Conservation (phyloP, 2,888 invertebrate genomes). For the Smittia sp. region DNA sequence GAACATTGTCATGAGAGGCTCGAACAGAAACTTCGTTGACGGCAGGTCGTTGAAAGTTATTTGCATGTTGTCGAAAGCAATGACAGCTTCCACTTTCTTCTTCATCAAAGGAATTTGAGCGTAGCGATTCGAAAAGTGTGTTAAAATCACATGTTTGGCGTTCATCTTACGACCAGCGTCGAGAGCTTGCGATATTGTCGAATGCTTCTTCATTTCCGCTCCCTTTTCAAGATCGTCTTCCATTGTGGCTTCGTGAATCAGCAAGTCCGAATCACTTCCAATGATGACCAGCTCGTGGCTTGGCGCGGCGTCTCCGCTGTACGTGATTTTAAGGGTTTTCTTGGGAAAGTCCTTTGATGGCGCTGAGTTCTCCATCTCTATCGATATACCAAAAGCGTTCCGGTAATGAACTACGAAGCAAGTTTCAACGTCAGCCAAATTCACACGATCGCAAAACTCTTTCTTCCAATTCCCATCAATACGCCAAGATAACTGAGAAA, state of each 20-base stretch:
- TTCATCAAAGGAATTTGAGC: constrained; percentile 75
- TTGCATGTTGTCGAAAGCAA: constrained; percentile 94
- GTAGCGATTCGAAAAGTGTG: constrained; percentile 96
- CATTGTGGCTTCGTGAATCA: constrained; percentile 99
- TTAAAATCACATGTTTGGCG: constrained; percentile 81
- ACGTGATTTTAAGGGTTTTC: constrained; percentile 71
- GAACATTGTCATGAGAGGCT: constrained; percentile 75
- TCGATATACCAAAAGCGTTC: constrained; percentile 74
- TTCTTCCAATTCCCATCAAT: too few species aligned
- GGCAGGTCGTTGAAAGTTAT: constrained; percentile 66
- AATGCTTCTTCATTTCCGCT: constrained; percentile 79
- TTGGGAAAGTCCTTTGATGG: constrained; percentile 44
- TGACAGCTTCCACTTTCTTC: constrained; percentile 67
- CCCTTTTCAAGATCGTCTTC: constrained; percentile 81
- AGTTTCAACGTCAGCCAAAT: constrained; percentile 60
- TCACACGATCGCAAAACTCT: too few species aligned
- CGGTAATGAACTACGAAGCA: constrained; percentile 77
- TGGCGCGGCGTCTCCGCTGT: constrained; percentile 96
- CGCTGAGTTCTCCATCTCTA: constrained; percentile 42
- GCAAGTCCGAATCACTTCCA: constrained; percentile 75
- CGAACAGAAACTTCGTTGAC: constrained; percentile 72
- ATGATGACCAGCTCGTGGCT: constrained; percentile 70
- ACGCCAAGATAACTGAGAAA: too few species aligned
- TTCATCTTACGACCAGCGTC: constrained; percentile 68
- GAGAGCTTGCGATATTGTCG: constrained; percentile 79